phyloP scores from a whole-genome alignment of 1,140 invertebrate genomes.

The Zaprionus ornatus region DNA sequence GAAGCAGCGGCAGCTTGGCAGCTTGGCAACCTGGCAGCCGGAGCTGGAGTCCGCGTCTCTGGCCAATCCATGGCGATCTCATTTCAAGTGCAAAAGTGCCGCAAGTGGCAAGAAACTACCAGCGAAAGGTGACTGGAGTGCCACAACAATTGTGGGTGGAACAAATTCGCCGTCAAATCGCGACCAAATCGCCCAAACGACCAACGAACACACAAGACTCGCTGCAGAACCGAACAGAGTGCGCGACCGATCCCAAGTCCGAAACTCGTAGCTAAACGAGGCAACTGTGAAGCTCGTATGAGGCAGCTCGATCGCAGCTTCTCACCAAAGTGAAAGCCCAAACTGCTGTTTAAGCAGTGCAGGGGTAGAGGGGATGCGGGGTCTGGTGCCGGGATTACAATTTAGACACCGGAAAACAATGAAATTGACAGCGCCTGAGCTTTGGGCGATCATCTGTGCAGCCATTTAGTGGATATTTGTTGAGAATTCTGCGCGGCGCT shows the following conservation, averaged over 20 bases:
- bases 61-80: constrained; percentile 67
- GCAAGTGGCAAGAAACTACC: constrained; percentile 58
- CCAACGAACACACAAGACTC: constrained; percentile 39
- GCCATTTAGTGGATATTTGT: constrained; percentile 59
- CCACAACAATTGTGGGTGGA: constrained; percentile 74
- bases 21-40: neutral
- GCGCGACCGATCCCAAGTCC: neutral
- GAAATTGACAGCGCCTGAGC: constrained; percentile 69
- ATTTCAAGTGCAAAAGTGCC: constrained; percentile 81
- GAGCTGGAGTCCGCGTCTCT: neutral
- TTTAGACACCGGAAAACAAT: constrained; percentile 83
- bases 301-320: constrained; percentile 23
- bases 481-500: constrained; percentile 50
- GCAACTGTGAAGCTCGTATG: constrained; percentile 40
- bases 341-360: neutral
- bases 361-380: neutral
- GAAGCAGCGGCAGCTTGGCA: neutral
- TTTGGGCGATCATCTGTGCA: constrained; percentile 69
- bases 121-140: constrained; percentile 45
- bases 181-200: constrained; percentile 46
- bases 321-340: constrained; percentile 54
- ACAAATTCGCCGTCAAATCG: constrained; percentile 57
- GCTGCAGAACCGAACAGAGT: neutral
- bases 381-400: constrained; percentile 56
- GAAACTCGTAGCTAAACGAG: neutral